Base-by-base conservation (phyloP, 2,113 vertebrate species). In the Probosciger aterrimus region DNA sequence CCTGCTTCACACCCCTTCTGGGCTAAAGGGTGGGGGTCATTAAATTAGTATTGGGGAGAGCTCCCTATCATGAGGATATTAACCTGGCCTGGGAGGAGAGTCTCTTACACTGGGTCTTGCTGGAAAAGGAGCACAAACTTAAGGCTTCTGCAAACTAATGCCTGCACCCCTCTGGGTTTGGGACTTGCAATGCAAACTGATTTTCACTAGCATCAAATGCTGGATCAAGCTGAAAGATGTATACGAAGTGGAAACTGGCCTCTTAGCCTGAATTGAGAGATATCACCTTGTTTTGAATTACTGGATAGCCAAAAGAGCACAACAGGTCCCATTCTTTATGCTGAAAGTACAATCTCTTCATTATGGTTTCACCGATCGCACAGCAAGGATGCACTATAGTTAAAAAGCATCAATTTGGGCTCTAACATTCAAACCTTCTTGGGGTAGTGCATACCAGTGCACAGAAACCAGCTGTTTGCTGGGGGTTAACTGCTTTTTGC, bases 21-120 rank as follows among this genome's bases (percentile, higher is more conserved):
- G 65, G 25, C 5, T 37, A 4, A 77, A 57, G 19, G 22, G 31
- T 31, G 28, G 5, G 17, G 9, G 5, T 27, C 5, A 3, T 31
- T 37, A 27, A 11, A 28, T 22, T 9, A 0, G 23, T 50, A 3
- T 1, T 28, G 62, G 31, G 33, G 23, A 69, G 19, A 68, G 41
- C 47, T 49, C 12, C 0, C 0, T 3, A 10, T 11, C 2, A 0
- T 11, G 35, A 33, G 4, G 44, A 7, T 43, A 10, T 12, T 63
- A 39, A 31, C 35, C 12, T 52, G 64, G 13, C 18, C 52, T 80
- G 35, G 44, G 11, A 64, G 50, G 24, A 44, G 64, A 52, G 18
- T 20, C 24, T 47, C 25, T 79, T 33, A 6, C 3, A 1, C 30
- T 18, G 75, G 15, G 11, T 33, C 49, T 85, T 53, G 37, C 64